Evolutionary conservation across 2,888 invertebrate species (phyloP).

Genomic region (Tromatobia lineatoria): DNA sequence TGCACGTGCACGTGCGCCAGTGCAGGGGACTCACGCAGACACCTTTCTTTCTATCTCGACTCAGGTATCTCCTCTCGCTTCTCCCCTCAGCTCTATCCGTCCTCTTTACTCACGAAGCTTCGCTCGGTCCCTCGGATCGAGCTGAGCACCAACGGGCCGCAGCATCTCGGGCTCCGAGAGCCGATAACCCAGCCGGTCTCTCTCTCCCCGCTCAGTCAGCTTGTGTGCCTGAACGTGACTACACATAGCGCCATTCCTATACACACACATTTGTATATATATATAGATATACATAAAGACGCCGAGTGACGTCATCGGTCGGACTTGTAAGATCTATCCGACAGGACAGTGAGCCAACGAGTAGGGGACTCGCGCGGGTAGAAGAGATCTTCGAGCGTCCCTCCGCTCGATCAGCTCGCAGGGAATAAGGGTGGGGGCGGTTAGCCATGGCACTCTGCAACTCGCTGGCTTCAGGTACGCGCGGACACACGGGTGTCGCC

Average conservation of each 20-base stretch:
- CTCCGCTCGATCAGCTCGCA: constrained; percentile 55
- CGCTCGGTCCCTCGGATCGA: constrained; percentile 5
- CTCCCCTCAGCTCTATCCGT: neutral
- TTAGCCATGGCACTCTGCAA: constrained; percentile 79
- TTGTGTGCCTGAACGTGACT: constrained; percentile 37
- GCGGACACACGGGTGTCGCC: constrained; percentile 76
- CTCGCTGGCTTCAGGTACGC: constrained; percentile 82
- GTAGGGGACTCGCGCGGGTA: constrained; percentile 49
- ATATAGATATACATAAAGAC: constrained; percentile 16
- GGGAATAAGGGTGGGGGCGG: constrained; percentile 79
- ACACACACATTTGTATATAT: neutral
- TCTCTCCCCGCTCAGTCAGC: neutral
- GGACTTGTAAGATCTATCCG: constrained; percentile 71
- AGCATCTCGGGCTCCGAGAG: constrained; percentile 41
- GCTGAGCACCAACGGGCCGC: constrained; percentile 2
- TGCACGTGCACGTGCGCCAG: constrained; percentile 42
- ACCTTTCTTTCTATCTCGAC: constrained; percentile 57
- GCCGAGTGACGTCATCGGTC: constrained; percentile 69
- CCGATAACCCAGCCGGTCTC: constrained; percentile 38
- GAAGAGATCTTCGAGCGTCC: constrained; percentile 53
- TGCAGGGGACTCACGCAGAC: constrained; percentile 30
- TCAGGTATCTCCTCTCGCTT: constrained; percentile 53
- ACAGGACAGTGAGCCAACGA: constrained; percentile 51
- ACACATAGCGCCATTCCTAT: constrained; percentile 23
- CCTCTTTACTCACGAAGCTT: neutral